A percentile compares a stretch with the other conserved stretches of the same genome.
Evolutionary conservation across 1,140 invertebrate species (phyloP).

Genomic region (Ylistrum balloti): DNA sequence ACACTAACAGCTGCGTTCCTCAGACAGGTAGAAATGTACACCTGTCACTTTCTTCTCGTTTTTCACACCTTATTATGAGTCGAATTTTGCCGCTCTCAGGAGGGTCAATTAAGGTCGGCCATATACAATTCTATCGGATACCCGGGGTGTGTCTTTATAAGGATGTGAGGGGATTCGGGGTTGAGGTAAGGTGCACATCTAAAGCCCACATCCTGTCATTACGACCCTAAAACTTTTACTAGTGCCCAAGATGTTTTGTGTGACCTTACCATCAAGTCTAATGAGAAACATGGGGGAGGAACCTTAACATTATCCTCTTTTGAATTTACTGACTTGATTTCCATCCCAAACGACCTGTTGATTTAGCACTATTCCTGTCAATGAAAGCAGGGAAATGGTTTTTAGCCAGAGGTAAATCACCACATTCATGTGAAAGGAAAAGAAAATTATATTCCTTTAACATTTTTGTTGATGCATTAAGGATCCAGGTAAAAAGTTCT

Average conservation of each 20-base stretch:
- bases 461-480: not conserved
- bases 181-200: not conserved
- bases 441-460: conserved; percentile 4
- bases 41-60: conserved; percentile 59
- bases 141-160: not conserved
- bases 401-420: conserved; percentile 10
- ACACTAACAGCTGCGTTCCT: conserved; percentile 19
- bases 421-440: not conserved
- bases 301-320: not conserved
- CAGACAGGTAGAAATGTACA: conserved; percentile 56
- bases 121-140: not conserved
- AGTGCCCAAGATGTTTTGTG: conserved; percentile 6
- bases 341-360: conserved; percentile 17
- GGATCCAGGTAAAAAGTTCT: not conserved
- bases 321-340: not conserved
- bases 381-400: not conserved
- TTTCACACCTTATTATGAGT: conserved; percentile 45
- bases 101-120: conserved; percentile 2
- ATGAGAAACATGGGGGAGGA: not conserved
- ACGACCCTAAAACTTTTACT: conserved; percentile 42
- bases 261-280: not conserved
- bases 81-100: not conserved
- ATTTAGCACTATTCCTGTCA: not conserved
- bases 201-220: conserved; percentile 42
- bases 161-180: not conserved